Evolutionary conservation across 2,113 vertebrate species (phyloP), one percentile per base, ranked within the genome.

Genomic region (Hassar affinis): DNA sequence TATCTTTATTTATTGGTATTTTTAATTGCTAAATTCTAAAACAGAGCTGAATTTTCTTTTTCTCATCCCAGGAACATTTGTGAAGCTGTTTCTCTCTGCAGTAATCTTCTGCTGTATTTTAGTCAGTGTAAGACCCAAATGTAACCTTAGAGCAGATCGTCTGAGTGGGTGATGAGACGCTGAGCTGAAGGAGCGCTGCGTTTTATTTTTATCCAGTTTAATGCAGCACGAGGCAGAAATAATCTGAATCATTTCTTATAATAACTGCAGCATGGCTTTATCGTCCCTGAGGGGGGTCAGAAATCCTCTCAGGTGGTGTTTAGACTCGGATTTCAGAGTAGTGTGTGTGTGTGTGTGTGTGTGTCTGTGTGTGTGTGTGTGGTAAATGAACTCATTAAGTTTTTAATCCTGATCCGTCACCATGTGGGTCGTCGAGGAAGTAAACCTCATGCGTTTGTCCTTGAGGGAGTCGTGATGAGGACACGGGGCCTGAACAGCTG

Each of bases 201-300:
- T 22, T 38, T 52, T 51, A 75, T 75, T 52, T 75, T 51, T 75
- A 75, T 51, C 71, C 71, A 17, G 18, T 27, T 74, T 51, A 74
- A 74, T 51, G 45, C 71, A 33, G 47, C 20, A 69, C 18, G 22
- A 69, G 38, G 66, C 47, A 30, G n/a, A 35, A 76, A 76, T 35
- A 35, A 35, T 54, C 74, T 12, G 4, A 76, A 52, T 5, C 30
- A 54, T n/a, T 52, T 75, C n/a, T 10, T 33, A 14, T 52, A 75
- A 75, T 33, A 30, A 18, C 8, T 52, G 17, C 47, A 30, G 72
- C 8, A 1, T 33, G 72, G 49, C 7, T 33, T 52, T 20, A 54
- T 75, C 7, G 12, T 27, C 45, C 69, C 69, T 49, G 45, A 49
- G 45, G 69, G 68, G 69, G 12, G 5, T 72, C 45, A 7, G 25